A percentile compares a stretch with the other conserved stretches of the same genome.
phyloP scores from a whole-genome alignment of 1,140 invertebrate species.

The Cydia splendana region DNA sequence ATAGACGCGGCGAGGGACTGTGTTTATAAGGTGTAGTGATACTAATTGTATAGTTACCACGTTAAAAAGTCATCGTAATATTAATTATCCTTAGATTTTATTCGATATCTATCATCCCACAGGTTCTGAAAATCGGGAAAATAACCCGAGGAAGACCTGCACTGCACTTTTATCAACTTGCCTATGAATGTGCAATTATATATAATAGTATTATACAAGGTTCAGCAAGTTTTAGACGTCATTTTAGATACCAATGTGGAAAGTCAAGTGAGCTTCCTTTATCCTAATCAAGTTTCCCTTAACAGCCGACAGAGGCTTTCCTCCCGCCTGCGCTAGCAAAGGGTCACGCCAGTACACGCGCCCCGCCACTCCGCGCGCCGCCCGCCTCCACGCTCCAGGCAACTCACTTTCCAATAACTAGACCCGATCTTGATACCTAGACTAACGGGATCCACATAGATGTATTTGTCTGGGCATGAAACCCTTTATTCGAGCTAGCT shows the following conservation, averaged over 20 bases:
- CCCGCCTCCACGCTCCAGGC: slow-evolving; percentile 55
- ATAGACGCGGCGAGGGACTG: too few species aligned
- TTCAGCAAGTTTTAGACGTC: too few species aligned
- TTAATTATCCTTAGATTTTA: too few species aligned
- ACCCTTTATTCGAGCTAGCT: slow-evolving; percentile 34
- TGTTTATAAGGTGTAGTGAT: too few species aligned
- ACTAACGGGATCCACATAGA: slow-evolving; percentile 72
- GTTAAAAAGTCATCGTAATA: too few species aligned
- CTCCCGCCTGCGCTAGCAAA: slow-evolving; percentile 50
- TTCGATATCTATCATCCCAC: too few species aligned
- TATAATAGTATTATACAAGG: too few species aligned
- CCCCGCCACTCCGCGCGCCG: slow-evolving; percentile 13
- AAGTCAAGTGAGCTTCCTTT: neutral
- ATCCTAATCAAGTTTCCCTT: slow-evolving; percentile 3
- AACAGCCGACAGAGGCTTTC: slow-evolving; percentile 47
- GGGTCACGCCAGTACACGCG: slow-evolving; percentile 49
- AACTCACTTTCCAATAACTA: slow-evolving; percentile 76
- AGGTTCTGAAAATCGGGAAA: too few species aligned
- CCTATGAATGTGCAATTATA: too few species aligned
- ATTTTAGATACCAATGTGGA: neutral
- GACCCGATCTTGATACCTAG: slow-evolving; percentile 71
- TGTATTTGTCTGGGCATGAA: slow-evolving; percentile 56
- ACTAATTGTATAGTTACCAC: too few species aligned
- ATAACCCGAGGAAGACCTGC: too few species aligned
- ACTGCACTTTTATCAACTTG: too few species aligned